phyloP scores from a whole-genome alignment of 2,797 vertebrate genomes.

The Anas acuta region DNA sequence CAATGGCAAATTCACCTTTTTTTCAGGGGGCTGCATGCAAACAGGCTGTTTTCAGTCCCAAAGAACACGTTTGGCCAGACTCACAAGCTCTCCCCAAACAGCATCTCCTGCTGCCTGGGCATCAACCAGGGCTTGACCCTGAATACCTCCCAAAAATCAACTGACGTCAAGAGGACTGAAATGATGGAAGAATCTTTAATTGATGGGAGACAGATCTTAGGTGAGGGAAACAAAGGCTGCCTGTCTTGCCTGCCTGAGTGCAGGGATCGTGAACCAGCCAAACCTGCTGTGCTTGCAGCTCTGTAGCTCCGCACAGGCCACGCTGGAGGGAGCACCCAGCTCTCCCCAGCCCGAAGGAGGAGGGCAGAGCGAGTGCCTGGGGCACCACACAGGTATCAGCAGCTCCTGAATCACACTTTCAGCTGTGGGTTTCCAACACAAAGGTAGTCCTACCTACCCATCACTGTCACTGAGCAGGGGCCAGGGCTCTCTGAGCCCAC shows the following conservation, averaged over 20 bases:
- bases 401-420: not conserved
- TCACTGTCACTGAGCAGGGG: rapidly evolving
- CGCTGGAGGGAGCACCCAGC: not conserved
- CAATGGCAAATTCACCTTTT: not conserved
- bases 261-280: not conserved
- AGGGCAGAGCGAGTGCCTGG: not conserved
- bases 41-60: rapidly evolving
- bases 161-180: not conserved
- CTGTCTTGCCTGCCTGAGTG: not conserved
- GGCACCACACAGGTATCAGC: not conserved
- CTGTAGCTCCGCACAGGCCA: not conserved
- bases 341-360: not conserved
- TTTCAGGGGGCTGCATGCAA: not conserved
- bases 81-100: not conserved
- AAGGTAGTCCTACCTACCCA: rapidly evolving
- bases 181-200: not conserved
- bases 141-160: not conserved
- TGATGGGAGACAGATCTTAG: not conserved
- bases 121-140: not conserved
- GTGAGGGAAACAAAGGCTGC: not conserved
- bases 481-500: not conserved
- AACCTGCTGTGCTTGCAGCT: not conserved
- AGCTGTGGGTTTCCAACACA: not conserved
- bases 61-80: not conserved
- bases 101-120: not conserved